Conservation (phyloP, 2,888 invertebrate genomes). For the Drosophila kokeensis region DNA sequence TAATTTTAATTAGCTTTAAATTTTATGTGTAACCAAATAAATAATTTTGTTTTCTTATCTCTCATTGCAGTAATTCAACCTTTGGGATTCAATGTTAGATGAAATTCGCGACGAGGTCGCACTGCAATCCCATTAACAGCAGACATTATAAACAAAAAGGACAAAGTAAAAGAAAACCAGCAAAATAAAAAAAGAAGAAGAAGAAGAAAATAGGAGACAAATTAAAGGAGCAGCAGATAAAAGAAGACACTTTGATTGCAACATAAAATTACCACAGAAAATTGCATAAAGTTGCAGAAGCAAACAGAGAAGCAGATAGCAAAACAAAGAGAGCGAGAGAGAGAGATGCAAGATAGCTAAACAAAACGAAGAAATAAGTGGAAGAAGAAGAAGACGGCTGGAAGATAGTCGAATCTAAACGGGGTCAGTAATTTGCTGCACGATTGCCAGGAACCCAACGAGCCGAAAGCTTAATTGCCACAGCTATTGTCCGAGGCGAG, state of each 20-base stretch:
- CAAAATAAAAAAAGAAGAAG: not conserved
- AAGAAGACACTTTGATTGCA: slow-evolving; percentile 58
- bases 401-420: slow-evolving; percentile 62
- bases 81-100: slow-evolving; percentile 35
- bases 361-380: slow-evolving; percentile 8
- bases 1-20: not conserved
- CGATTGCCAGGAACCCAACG: slow-evolving; percentile 70
- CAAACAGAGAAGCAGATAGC: slow-evolving; percentile 3
- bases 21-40: not conserved
- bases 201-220: slow-evolving; percentile 25
- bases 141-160: slow-evolving; percentile 25
- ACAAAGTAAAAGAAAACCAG: not conserved
- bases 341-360: slow-evolving; percentile 28
- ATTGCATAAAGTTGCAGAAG: slow-evolving; percentile 64
- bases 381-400: slow-evolving; percentile 19
- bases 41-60: not conserved
- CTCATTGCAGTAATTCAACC: slow-evolving; percentile 35
- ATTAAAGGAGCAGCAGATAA: slow-evolving; percentile 46
- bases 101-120: slow-evolving; percentile 15
- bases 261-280: slow-evolving; percentile 67
- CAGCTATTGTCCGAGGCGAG: slow-evolving; percentile 40
- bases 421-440: slow-evolving; percentile 79
- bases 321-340: not conserved
- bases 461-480: slow-evolving; percentile 76
- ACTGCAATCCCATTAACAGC: slow-evolving; percentile 54